A percentile compares a stretch with the other conserved stretches of the same genome.
Evolutionary conservation across 2,888 invertebrate genomes (phyloP).

Genomic region (Drosophila engyochracea): DNA sequence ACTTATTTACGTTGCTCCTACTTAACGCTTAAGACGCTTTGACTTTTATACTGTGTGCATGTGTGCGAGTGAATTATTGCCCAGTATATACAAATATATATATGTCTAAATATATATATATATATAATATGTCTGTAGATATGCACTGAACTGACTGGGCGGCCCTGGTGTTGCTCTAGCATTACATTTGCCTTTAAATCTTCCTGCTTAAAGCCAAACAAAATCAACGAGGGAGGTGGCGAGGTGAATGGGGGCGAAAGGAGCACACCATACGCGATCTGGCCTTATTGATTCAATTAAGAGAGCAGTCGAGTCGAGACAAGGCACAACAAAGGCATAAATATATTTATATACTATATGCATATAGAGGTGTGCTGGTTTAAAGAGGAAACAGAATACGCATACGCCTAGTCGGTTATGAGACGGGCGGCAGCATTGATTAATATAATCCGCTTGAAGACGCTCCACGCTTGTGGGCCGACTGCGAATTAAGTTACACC

Average conservation of each 20-base stretch:
- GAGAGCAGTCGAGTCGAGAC: constrained; percentile 35
- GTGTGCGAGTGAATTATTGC: constrained; percentile 68
- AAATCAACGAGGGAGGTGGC: constrained; percentile 46
- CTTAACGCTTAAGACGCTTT: constrained; percentile 82
- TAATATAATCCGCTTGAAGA: constrained; percentile 84
- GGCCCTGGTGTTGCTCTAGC: constrained; percentile 70
- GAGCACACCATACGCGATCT: constrained; percentile 62
- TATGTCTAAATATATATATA: constrained; percentile 3
- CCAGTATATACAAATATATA: constrained; percentile 12
- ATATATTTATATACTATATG: constrained; percentile 5
- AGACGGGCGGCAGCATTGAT: constrained; percentile 72
- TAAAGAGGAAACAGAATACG: constrained; percentile 53
- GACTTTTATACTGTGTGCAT: constrained; percentile 61
- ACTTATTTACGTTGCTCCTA: constrained; percentile 80
- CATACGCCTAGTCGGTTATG: constrained; percentile 72
- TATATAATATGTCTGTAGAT: constrained; percentile 18
- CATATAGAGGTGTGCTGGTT: constrained; percentile 3
- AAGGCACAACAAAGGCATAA: constrained; percentile 15
- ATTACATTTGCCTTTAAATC: constrained; percentile 76
- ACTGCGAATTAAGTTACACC: constrained; percentile 69
- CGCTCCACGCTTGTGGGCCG: constrained; percentile 53
- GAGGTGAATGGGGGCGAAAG: constrained; percentile 19
- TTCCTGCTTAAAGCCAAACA: constrained; percentile 82
- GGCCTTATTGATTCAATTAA: constrained; percentile 74
- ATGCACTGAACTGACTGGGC: constrained; percentile 39